A percentile compares a stretch with the other conserved stretches of the same genome.
phyloP scores from a whole-genome alignment of 2,888 invertebrate species.

The Acleris holmiana region DNA sequence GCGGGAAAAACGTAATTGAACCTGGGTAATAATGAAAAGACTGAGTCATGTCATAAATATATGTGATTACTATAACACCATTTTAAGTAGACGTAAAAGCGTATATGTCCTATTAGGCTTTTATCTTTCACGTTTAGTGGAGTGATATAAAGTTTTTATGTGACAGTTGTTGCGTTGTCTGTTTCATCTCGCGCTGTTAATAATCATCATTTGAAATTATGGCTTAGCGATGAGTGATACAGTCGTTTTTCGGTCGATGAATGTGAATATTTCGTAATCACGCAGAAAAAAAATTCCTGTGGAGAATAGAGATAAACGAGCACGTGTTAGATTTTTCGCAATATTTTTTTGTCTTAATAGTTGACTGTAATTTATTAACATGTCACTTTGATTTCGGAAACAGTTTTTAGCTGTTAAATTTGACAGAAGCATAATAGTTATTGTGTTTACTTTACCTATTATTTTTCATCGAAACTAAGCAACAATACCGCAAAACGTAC shows the following conservation, averaged over 20 bases:
- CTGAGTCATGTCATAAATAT: constrained; percentile 3
- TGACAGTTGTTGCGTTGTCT: constrained; percentile 24
- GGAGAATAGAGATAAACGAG: constrained; percentile 6
- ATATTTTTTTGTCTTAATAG: not conserved
- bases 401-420: not conserved
- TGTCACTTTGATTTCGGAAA: constrained; percentile 23
- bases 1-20: too few relatives aligned
- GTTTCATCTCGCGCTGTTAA: constrained; percentile 9
- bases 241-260: not conserved
- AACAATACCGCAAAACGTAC: too few relatives aligned
- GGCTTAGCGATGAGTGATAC: not conserved
- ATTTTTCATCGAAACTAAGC: too few relatives aligned
- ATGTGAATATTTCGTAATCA: not conserved
- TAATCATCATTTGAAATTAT: constrained; percentile 11
- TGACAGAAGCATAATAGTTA: too few relatives aligned
- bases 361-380: constrained; percentile 26
- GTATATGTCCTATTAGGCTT: constrained; percentile 16
- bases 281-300: constrained; percentile 28
- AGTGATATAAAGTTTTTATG: constrained; percentile 23
- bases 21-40: not conserved
- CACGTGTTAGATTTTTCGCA: constrained; percentile 10
- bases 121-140: constrained; percentile 20
- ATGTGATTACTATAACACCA: constrained; percentile 9
- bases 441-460: too few relatives aligned
- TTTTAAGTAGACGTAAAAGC: constrained; percentile 15